phyloP scores from a whole-genome alignment of 2,797 vertebrate genomes.

The Pangasius mekongensis region DNA sequence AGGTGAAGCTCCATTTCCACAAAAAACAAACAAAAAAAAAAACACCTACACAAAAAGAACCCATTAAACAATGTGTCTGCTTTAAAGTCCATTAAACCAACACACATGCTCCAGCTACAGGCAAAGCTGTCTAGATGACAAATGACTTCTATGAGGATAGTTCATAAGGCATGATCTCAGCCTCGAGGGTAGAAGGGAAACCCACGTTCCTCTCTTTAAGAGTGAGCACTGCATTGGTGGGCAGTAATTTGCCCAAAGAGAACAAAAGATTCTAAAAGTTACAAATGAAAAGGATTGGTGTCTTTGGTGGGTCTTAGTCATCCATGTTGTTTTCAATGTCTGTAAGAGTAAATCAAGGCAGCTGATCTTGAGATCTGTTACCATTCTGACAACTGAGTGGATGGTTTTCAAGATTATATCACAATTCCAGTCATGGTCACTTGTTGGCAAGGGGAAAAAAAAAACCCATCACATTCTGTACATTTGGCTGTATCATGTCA shows the following conservation, averaged over 20 bases:
- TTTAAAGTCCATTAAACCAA: conserved; percentile 34
- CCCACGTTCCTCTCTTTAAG: background rate
- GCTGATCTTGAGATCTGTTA: background rate
- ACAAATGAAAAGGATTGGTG: background rate
- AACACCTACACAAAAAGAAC: background rate
- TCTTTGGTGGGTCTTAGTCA: background rate
- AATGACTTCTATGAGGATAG: background rate
- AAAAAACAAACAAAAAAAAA: background rate
- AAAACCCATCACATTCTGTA: background rate
- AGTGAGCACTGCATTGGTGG: background rate
- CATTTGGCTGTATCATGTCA: background rate
- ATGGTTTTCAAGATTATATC: background rate
- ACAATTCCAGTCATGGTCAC: background rate
- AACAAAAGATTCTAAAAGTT: background rate
- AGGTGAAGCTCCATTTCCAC: conserved; percentile 10
- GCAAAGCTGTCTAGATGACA: conserved; percentile 36
- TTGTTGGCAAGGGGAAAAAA: background rate
- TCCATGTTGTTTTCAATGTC: background rate
- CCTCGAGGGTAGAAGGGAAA: background rate
- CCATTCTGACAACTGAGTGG: background rate
- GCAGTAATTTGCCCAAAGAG: background rate
- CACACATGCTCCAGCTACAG: conserved; percentile 1
- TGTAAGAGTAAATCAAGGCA: background rate
- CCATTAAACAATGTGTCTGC: conserved; percentile 26
- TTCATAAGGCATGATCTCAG: background rate